Evolutionary conservation across 2,888 invertebrate species (phyloP), one percentile per base, ranked within the genome.

Genomic region (Cataglyphis albicans): DNA sequence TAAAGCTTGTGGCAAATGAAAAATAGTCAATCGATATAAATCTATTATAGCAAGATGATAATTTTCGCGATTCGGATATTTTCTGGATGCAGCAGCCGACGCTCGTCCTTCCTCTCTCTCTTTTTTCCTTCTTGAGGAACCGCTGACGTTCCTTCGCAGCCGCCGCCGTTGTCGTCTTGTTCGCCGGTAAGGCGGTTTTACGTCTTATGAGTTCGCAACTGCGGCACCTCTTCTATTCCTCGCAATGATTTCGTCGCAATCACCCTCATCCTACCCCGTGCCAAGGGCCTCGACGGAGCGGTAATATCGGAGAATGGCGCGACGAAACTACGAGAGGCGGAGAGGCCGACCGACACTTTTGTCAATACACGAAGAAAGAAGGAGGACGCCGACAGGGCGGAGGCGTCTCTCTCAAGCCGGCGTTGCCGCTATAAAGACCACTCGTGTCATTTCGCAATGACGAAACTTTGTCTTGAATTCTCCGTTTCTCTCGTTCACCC

Each of bases 391-490:
- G 81, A 85, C 65, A 81, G 84, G 76, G 80, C 82, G 84, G 83
- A 82, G 82, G 74, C 80, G 68, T 85, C 86, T 84, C 89, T 80
- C 87, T 86, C 89, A 41, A 41, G 81, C 72, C 91, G 91, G 91
- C 90, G 90, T 90, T 89, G 88, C 91, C 92, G 94, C 95, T 95
- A 95, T 95, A 95, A 95, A 95, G 95, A 95, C 95, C 95, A 95
- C 95, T 95, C 95, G 95, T 95, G 95, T 95, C 95, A 95, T 95
- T 94, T 95, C 94, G 95, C 95, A 95, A 95, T 95, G 95, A 95
- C 95, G 95, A 95, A 95, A 95, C 95, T 95, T 95, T 95, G 94
- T 94, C 94, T 94, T 93, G 95, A 95, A 95, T 95, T 94, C 93
- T 89, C 91, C 91, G 90, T 89, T 90, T 88, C 88, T 81, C 73